Base-by-base conservation (phyloP, 2,797 vertebrate genomes). In the Fistularia commersonii region DNA sequence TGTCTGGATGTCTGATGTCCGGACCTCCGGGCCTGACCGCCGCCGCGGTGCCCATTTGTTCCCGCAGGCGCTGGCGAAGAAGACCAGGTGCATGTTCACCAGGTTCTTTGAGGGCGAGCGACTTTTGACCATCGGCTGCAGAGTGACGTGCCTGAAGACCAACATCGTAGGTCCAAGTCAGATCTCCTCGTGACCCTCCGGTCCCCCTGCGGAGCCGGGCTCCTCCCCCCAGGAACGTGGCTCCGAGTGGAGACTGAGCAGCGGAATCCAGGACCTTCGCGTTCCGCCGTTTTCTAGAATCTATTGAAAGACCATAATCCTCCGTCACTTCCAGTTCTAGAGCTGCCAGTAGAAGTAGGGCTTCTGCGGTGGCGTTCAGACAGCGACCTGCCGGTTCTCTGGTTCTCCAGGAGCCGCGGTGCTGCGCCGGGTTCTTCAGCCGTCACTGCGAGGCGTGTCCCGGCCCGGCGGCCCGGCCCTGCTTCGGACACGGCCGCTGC, bases 401-500 rank as follows among this genome's bases (percentile, higher is more conserved):
- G 6, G 12, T 11, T 41, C 74, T 85, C 1, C 86, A 98, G 97
- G 83, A 48, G 0, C 85, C 13, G 42, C 71, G 74, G 8, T 99
- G 97, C 71, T 99, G 97, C 0, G 64, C 63, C 0, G 95, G 95
- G 0, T 97, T 91, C 74, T 98, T 92, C 0, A 93, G 96, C 0
- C 45, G 76, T 11, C 91, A 94, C 64, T 99, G 97, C 42, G 92
- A 95, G 78, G 63, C 86, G 1, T 99, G 97, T 72, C 97, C 96
- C 0, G 92, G 95, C 0, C 61, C 63, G 0, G 67, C 58, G 1
- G 84, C 76, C 40, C 86, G 57, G 0, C 46, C 86, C n/a, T 98
- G 97, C 80, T 93, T 80, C 0, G 90, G 89, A 8, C 93, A 95
- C 0, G 97, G 97, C 0, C 1, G 83, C 47, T 99, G 97, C 64